These are phyloP conservation scores for Agonopterix alstromeriana DNA, from an alignment of 2,888 invertebrate species.

Conservation along the genomic window DNA sequence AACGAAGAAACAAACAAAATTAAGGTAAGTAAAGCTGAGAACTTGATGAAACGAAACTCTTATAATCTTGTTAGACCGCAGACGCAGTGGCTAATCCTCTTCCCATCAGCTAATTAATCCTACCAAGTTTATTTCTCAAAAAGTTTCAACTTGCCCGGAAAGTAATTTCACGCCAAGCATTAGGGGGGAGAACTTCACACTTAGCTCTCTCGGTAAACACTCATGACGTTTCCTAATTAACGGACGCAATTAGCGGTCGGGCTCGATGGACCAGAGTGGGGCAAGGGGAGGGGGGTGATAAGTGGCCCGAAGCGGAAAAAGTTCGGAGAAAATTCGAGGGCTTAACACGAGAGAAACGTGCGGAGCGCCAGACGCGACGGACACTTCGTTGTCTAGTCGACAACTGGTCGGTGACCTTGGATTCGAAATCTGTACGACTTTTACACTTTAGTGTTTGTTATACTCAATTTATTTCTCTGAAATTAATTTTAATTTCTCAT, in stretches of 20 bases:
- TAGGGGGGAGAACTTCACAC: conserved; percentile 72
- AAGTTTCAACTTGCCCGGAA: conserved; percentile 28
- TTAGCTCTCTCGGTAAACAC: conserved; percentile 74
- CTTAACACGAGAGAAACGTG: conserved; percentile 47
- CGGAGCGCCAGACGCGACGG: conserved; percentile 30
- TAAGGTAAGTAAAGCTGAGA: conserved; percentile 66
- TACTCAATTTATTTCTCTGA: no score
- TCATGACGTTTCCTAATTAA: conserved; percentile 77
- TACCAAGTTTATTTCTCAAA: conserved; percentile 53
- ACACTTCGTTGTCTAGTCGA: conserved; percentile 1
- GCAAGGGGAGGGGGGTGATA: conserved; percentile 44
- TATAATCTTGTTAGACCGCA: conserved; percentile 72
- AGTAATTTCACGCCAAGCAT: conserved; percentile 71
- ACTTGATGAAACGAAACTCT: conserved; percentile 68
- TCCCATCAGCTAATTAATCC: conserved; percentile 76
- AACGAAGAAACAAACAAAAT: conserved; percentile 57
- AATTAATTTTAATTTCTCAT: no score
- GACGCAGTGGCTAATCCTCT: conserved; percentile 65
- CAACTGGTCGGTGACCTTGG: conserved; percentile 31
- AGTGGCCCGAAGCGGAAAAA: conserved; percentile 68
- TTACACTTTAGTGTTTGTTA: neutral
- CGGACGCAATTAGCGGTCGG: conserved; percentile 75
- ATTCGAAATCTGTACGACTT: no score
- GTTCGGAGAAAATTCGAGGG: conserved; percentile 67
- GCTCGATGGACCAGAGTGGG: conserved; percentile 52